Evolutionary conservation across 2,888 invertebrate genomes (phyloP).

Genomic region (Morpho helenor): DNA sequence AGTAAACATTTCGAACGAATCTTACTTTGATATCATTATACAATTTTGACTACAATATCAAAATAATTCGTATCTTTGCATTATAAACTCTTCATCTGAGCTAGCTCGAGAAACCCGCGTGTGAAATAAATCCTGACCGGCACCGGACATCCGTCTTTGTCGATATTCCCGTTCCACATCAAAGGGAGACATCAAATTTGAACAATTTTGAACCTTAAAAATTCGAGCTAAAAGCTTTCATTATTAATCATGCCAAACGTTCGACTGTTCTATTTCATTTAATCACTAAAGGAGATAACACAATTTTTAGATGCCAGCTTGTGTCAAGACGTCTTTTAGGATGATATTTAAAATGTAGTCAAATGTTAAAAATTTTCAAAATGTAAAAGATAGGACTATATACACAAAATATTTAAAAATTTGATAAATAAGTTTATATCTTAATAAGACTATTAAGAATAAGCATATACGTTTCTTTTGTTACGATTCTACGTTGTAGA

Average conservation of each 20-base stretch:
- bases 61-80: background rate
- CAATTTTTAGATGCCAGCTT: background rate
- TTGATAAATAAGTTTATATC: background rate
- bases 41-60: background rate
- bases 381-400: too few relatives aligned
- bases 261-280: conserved; percentile 62
- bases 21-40: background rate
- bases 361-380: too few relatives aligned
- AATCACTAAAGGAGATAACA: conserved; percentile 55
- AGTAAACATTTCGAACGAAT: conserved; percentile 9
- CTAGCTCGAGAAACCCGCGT: conserved; percentile 53
- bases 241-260: conserved; percentile 34
- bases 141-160: conserved; percentile 79
- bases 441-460: background rate
- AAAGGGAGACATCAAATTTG: conserved; percentile 63
- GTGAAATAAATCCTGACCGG: conserved; percentile 79
- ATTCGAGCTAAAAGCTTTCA: conserved; percentile 32
- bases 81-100: conserved; percentile 31
- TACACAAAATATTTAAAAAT: too few relatives aligned
- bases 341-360: too few relatives aligned
- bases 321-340: too few relatives aligned
- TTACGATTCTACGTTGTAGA: conserved; percentile 5
- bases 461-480: too few relatives aligned
- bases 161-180: conserved; percentile 77
- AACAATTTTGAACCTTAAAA: conserved; percentile 59